Conservation (phyloP, 2,888 invertebrate genomes). For the Dryomyza anilis region DNA sequence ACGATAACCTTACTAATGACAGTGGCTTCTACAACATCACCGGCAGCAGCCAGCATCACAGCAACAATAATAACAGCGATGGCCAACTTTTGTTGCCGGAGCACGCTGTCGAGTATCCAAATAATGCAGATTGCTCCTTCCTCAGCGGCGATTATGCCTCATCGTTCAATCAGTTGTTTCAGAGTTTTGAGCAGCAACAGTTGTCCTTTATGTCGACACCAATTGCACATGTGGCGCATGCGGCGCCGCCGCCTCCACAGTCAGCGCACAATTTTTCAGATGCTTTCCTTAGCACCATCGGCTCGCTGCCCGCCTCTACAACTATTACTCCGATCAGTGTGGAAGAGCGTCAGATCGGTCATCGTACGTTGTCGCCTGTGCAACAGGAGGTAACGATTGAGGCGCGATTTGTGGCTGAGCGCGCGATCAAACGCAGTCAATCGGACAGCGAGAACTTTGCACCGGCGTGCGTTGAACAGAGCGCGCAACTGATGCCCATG, state of each 20-base stretch:
- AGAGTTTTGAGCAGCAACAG: slow-evolving; percentile 23
- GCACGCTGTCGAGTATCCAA: slow-evolving; percentile 4
- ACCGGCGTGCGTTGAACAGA: neutral
- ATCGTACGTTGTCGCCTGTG: slow-evolving; percentile 3
- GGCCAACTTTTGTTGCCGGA: neutral
- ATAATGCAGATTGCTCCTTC: slow-evolving; percentile 11
- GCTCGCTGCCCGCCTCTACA: slow-evolving; percentile 18
- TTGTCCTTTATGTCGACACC: slow-evolving; percentile 13
- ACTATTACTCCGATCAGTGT: slow-evolving; percentile 15
- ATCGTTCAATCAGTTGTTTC: slow-evolving; percentile 21
- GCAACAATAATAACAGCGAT: slow-evolving; percentile 10
- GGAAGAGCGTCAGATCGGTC: slow-evolving; percentile 6
- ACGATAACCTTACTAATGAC: neutral
- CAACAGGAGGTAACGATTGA: slow-evolving; percentile 18
- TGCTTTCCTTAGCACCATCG: slow-evolving; percentile 18
- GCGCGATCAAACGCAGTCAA: neutral
- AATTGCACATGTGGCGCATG: neutral
- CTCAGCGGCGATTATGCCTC: slow-evolving; percentile 18
- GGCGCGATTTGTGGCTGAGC: slow-evolving; percentile 1
- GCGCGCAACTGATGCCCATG: neutral
- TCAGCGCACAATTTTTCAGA: slow-evolving; percentile 7
- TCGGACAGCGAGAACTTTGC: slow-evolving; percentile 5
- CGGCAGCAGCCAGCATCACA: slow-evolving; percentile 14
- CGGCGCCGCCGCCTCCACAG: neutral
- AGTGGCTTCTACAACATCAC: slow-evolving; percentile 16